These are phyloP conservation scores for Platalea minor DNA, from an alignment of 2,797 vertebrate species.

Conservation along the genomic window DNA sequence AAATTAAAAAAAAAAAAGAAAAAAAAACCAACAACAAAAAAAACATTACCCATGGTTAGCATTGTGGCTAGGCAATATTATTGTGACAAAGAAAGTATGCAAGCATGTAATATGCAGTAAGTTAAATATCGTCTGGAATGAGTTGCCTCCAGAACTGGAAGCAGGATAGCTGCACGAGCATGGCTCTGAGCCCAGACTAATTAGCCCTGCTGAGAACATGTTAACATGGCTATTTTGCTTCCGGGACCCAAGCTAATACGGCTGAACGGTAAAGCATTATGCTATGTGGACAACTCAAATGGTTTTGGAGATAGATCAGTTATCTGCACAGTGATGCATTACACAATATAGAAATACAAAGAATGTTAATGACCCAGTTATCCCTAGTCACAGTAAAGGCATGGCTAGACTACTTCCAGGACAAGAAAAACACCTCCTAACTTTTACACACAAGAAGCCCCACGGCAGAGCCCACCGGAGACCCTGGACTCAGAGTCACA, in stretches of 20 bases:
- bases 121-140: neutral
- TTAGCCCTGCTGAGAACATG: constrained; percentile 58
- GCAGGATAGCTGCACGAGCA: neutral
- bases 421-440: constrained; percentile 13
- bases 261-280: neutral
- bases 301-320: constrained; percentile 27
- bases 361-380: neutral
- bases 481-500: rapidly evolving
- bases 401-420: constrained; percentile 40
- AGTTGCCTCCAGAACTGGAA: constrained; percentile 40
- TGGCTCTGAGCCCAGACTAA: constrained; percentile 56
- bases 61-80: neutral
- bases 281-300: neutral
- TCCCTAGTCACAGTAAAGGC: neutral
- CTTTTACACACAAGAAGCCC: neutral
- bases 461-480: neutral
- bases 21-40: no score
- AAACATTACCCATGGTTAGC: neutral
- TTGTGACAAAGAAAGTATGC: neutral
- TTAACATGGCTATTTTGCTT: constrained; percentile 34
- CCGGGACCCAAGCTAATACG: neutral
- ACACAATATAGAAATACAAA: neutral
- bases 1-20: neutral
- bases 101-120: neutral
- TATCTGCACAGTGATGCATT: constrained; percentile 18